Conservation (phyloP, 2,888 invertebrate genomes). For the Hyppa rectilinea region DNA sequence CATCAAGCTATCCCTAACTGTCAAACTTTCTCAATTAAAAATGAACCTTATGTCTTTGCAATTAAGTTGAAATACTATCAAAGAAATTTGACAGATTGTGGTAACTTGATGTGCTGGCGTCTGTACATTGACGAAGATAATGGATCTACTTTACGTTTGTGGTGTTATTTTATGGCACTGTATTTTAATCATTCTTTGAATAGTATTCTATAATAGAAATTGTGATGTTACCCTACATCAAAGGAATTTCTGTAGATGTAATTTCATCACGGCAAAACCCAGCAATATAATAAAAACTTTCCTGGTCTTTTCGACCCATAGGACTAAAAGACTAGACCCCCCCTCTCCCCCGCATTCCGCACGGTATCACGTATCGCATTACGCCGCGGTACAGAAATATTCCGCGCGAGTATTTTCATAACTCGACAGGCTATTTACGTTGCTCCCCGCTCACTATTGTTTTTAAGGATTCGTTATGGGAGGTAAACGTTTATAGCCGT, state of each 20-base stretch:
- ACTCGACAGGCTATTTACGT: conserved; percentile 62
- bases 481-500: conserved; percentile 18
- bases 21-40: too few species aligned
- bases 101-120: too few species aligned
- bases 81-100: too few species aligned
- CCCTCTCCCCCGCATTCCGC: conserved; percentile 38
- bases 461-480: conserved; percentile 54
- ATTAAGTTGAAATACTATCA: too few species aligned
- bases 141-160: neutral
- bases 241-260: neutral
- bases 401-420: conserved; percentile 68
- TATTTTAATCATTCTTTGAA: too few species aligned
- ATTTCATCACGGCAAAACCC: neutral
- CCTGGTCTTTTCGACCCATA: neutral
- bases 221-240: too few species aligned
- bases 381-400: conserved; percentile 63
- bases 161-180: neutral
- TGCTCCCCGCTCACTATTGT: conserved; percentile 56
- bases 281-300: neutral
- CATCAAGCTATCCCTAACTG: too few species aligned
- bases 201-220: too few species aligned
- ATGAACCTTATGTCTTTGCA: too few species aligned
- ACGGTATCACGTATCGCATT: conserved; percentile 60
- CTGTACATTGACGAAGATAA: conserved; percentile 4
- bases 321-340: conserved; percentile 12